These are phyloP conservation scores for Seira musarum DNA, from an alignment of 2,888 invertebrate species.

Conservation along the genomic window DNA sequence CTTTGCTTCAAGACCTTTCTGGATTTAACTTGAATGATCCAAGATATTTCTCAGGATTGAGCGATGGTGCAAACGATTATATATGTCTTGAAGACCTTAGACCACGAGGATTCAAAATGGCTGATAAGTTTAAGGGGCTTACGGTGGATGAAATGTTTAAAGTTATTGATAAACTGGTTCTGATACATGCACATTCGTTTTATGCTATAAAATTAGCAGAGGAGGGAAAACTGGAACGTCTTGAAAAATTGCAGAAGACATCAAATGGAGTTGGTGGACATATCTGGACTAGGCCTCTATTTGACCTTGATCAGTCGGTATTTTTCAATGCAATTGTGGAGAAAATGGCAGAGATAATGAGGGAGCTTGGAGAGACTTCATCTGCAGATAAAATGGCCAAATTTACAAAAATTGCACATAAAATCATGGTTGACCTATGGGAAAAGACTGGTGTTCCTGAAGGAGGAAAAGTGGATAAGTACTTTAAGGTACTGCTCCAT, in stretches of 20 bases:
- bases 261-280: neutral
- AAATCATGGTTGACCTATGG: neutral
- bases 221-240: constrained; percentile 18
- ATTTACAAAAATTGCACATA: neutral
- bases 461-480: neutral
- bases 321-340: constrained; percentile 22
- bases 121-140: constrained; percentile 46
- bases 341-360: constrained; percentile 34
- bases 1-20: constrained; percentile 18
- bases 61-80: constrained; percentile 49
- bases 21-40: neutral
- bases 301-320: neutral
- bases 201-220: too few species aligned
- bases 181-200: constrained; percentile 65
- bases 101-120: constrained; percentile 56
- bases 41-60: constrained; percentile 38
- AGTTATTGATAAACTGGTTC: constrained; percentile 50
- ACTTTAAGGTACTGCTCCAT: constrained; percentile 62
- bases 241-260: too few species aligned
- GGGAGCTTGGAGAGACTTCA: neutral
- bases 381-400: neutral
- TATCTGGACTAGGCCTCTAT: neutral
- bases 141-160: constrained; percentile 36
- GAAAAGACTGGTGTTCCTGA: neutral
- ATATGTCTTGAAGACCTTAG: constrained; percentile 55